Base-by-base conservation (phyloP, 2,113 vertebrate species). In the Halcyon malimbica region DNA sequence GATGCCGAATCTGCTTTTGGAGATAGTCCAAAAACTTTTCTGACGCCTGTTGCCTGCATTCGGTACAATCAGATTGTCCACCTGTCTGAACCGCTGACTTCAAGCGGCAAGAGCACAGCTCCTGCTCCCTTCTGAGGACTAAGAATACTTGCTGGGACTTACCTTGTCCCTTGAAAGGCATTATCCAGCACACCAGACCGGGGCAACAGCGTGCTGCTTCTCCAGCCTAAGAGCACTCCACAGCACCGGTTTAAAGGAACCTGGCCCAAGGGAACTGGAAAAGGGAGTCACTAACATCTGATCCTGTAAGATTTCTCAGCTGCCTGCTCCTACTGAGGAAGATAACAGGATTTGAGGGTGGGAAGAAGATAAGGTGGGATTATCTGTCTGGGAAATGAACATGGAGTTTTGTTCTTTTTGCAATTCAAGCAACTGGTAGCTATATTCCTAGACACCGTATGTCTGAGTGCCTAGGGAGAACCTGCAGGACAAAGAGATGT, bases 1-100 rank as follows among this genome's bases (percentile, higher is more conserved):
- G 44, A 1, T 48, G 69, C 60, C 87, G 46, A 93, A 91, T 51
- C 78, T 81, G 63, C n/a, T 60, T 93, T 89, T 94, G 95, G 94
- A 94, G 91, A 56, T 6, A 75, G 64, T 83, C 69, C 89, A 95
- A 92, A 83, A 53, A 41, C 83, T 17, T 82, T 64, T 75, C 13
- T 83, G 41, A 81, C 0, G 2, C 56, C 59, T 92, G 50, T 67
- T 89, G n/a, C 39, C 54, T 81, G 80, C 63, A 89, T 94, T 89
- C 80, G 51, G 54, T 63, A 93, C 83, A 95, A 94, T 35, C 1
- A 16, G 44, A 39, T 90, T 64, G 60, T 57, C 70, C 75, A 94
- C 88, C 89, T 96, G 68, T 31, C 59, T 71, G 63, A 94, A 80
- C 8, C 83, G 70, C 51, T 70, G 76, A 79, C 41, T 95, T 35